A percentile compares a stretch with the other conserved stretches of the same genome.
Evolutionary conservation across 2,113 vertebrate genomes (phyloP).

Genomic region (Hemichromis elongatus): DNA sequence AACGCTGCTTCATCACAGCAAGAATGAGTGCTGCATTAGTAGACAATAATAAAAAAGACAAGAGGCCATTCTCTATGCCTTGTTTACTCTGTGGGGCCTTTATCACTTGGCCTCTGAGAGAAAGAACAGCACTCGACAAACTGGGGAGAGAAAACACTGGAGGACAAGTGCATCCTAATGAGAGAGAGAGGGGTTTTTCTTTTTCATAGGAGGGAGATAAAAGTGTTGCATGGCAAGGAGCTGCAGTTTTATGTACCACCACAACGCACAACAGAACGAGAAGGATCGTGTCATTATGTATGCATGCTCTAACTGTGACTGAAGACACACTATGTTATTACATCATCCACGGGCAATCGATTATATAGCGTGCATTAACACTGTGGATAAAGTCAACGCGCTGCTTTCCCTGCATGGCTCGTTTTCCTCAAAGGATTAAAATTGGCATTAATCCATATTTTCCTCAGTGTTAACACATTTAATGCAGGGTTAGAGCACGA

Average conservation of each 20-base stretch:
- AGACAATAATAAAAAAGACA: conserved; percentile 47
- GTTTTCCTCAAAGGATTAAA: background rate
- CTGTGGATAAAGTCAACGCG: background rate
- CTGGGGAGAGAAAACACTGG: conserved; percentile 26
- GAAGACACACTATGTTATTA: background rate
- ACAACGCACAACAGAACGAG: background rate
- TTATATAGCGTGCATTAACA: background rate
- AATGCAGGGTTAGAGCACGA: background rate
- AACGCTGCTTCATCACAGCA: background rate
- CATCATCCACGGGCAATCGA: background rate
- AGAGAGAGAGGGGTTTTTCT: background rate
- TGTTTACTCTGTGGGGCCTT: conserved; percentile 45
- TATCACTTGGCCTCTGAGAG: conserved; percentile 26
- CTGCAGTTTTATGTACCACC: background rate
- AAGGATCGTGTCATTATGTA: background rate
- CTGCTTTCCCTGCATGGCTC: background rate
- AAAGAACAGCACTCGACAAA: conserved; percentile 35
- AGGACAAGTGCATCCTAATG: conserved; percentile 54
- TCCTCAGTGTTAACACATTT: background rate
- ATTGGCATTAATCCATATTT: background rate
- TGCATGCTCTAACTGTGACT: conserved; percentile 11
- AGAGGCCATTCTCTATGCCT: conserved; percentile 50
- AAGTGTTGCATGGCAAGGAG: conserved; percentile 2
- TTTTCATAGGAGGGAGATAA: background rate
- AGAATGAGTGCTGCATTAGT: conserved; percentile 23